phyloP scores from a whole-genome alignment of 2,797 vertebrate species.

The Sparidentex hasta region DNA sequence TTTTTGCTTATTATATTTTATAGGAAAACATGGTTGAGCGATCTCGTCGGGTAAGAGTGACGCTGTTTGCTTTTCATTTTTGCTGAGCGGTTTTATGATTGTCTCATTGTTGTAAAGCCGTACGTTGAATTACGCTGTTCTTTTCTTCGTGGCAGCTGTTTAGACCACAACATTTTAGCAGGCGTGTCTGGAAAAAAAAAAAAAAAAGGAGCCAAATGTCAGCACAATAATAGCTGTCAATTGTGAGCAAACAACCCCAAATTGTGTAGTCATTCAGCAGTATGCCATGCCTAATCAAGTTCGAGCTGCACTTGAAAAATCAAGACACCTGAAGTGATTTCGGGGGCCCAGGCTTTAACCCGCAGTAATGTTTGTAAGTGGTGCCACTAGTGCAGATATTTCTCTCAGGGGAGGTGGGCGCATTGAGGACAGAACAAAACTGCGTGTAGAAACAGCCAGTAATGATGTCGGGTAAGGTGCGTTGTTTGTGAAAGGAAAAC shows the following conservation, averaged over 20 bases:
- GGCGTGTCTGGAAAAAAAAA: conserved; percentile 7
- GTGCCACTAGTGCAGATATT: neutral
- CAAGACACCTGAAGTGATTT: neutral
- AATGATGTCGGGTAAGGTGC: conserved; percentile 11
- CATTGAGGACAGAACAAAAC: neutral
- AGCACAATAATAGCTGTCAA: conserved; percentile 5
- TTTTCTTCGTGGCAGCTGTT: conserved; percentile 24
- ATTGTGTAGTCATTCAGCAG: neutral
- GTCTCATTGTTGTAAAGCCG: conserved; percentile 33
- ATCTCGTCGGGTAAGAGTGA: conserved; percentile 31
- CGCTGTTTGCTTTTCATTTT: conserved; percentile 58
- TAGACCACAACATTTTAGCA: neutral
- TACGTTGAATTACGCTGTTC: conserved; percentile 1
- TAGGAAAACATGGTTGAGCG: conserved; percentile 30
- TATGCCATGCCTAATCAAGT: conserved; percentile 5
- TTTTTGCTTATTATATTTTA: conserved; percentile 39
- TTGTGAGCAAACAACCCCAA: conserved; percentile 5
- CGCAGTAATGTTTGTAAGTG: neutral
- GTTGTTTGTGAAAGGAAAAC: conserved; percentile 4
- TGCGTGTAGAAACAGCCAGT: neutral
- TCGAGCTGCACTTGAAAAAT: conserved; percentile 16
- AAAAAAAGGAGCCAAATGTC: conserved; percentile 5
- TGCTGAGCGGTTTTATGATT: conserved; percentile 29
- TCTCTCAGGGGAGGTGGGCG: conserved; percentile 1
- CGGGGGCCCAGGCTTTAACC: neutral